Base-by-base conservation (phyloP, 2,113 vertebrate genomes). In the Elgaria multicarinata region DNA sequence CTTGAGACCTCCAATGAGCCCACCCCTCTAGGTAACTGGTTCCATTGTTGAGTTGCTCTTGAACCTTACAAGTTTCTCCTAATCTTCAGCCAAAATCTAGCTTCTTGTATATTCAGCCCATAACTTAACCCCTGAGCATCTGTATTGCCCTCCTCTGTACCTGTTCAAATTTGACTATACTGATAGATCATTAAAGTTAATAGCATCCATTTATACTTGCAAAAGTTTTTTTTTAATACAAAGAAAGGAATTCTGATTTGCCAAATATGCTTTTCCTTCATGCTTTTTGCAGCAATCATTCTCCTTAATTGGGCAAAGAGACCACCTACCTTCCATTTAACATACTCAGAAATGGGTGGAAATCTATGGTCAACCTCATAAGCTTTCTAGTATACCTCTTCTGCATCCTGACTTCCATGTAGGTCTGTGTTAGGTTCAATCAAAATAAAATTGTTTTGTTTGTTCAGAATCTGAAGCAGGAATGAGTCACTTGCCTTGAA, bases 401-500 rank as follows among this genome's bases (percentile, higher is more conserved):
- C 64, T 74, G 4, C 18, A 80, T 3, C 2, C 0, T 0, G 36
- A 44, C 2, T 44, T 58, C n/a, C 31, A 13, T 77, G 64, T 44
- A 64, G 36, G 7, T 77, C 33, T 46, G 16, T 12, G 10, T 26
- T 14, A 1, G 3, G 14, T 22, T 33, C 66, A 64, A 64, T 33
- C 2, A n/a, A 46, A 46, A 77, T 9, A 10, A 78, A n/a, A 53
- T 50, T 3, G n/a, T 72, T 85, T 36, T 85, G 5, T 78, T 79
- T 50, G 20, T 50, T 67, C 20, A 78, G 62, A 36, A 42, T 85
- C 72, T 24, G 9, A 4, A 44, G 64, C 33, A 86, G 1, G 18
- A 33, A 90, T 22, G 42, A 86, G 3, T 16, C 13, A 89, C 93
- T 79, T 92, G 58, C 42, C 16, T 1, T 74, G 31, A 86, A 86